phyloP scores from a whole-genome alignment of 1,140 invertebrate genomes.

The Theocolax elegans region DNA sequence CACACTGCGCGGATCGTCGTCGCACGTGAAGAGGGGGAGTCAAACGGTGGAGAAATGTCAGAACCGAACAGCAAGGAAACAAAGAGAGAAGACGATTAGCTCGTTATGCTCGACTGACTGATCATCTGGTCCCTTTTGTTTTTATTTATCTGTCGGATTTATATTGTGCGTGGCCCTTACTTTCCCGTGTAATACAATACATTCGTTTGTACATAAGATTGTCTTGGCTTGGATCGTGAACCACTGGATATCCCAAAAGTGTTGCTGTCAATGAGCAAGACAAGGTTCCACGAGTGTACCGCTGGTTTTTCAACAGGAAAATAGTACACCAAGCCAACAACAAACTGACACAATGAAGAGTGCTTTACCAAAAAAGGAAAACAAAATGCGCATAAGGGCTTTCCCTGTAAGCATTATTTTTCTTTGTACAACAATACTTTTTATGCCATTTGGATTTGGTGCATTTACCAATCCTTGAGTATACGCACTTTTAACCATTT shows the following conservation, averaged over 20 bases:
- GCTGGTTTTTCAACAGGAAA: constrained; percentile 29
- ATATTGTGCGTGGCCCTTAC: too few relatives aligned
- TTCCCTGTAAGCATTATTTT: constrained; percentile 90
- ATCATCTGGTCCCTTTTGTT: not conserved
- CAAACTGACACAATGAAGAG: constrained; percentile 75
- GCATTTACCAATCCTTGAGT: too few relatives aligned
- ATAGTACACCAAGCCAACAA: constrained; percentile 11
- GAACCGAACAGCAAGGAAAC: not conserved
- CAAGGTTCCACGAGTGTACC: constrained; percentile 8
- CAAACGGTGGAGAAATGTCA: not conserved
- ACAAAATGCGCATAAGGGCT: constrained; percentile 96
- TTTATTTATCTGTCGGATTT: constrained; percentile 21
- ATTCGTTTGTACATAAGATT: too few relatives aligned
- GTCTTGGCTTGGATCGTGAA: too few relatives aligned
- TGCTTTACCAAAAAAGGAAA: constrained; percentile 85
- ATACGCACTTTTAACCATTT: too few relatives aligned
- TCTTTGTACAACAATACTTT: too few relatives aligned
- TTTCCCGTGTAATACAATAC: too few relatives aligned
- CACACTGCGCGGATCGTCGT: not conserved
- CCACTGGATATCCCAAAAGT: too few relatives aligned
- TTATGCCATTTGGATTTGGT: too few relatives aligned
- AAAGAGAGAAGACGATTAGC: not conserved
- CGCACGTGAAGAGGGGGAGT: too few relatives aligned
- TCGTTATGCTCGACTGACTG: not conserved
- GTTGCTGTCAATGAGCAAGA: constrained; percentile 32